Conservation (phyloP, 2,113 vertebrate genomes). For the Rhineura floridana region DNA sequence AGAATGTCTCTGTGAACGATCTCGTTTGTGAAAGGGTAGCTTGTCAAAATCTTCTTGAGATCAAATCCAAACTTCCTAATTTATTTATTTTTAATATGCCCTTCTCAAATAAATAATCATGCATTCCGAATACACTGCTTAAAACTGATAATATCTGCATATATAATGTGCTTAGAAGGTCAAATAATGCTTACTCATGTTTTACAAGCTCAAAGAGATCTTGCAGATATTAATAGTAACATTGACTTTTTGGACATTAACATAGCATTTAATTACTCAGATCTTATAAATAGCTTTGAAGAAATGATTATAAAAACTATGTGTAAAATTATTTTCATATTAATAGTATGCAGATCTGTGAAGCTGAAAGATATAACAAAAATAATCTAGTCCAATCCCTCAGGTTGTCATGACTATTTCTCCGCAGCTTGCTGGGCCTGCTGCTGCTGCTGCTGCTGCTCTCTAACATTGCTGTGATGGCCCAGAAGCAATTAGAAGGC, state of each 20-base stretch:
- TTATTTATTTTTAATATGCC: neutral
- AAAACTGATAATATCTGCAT: neutral
- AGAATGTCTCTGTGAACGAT: neutral
- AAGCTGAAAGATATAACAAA: neutral
- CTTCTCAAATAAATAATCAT: constrained; percentile 13
- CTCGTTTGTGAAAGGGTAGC: neutral
- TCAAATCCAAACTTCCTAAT: neutral
- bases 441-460: too few relatives aligned
- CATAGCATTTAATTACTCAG: neutral
- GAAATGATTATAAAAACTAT: neutral
- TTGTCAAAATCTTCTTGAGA: neutral
- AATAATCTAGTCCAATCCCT: neutral
- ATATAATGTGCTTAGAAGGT: neutral
- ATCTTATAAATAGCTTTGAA: neutral
- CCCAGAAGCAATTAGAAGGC: too few relatives aligned
- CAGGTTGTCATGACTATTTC: too few relatives aligned
- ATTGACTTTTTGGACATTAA: neutral
- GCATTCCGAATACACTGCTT: neutral
- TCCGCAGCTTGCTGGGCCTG: too few relatives aligned
- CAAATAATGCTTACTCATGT: neutral
- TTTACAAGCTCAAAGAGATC: neutral
- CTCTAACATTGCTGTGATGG: too few relatives aligned
- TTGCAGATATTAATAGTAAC: neutral
- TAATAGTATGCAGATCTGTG: neutral
- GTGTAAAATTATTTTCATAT: neutral